Evolutionary conservation across 2,113 vertebrate genomes (phyloP), one percentile per base, ranked within the genome.

Genomic region (Austrofundulus limnaeus): DNA sequence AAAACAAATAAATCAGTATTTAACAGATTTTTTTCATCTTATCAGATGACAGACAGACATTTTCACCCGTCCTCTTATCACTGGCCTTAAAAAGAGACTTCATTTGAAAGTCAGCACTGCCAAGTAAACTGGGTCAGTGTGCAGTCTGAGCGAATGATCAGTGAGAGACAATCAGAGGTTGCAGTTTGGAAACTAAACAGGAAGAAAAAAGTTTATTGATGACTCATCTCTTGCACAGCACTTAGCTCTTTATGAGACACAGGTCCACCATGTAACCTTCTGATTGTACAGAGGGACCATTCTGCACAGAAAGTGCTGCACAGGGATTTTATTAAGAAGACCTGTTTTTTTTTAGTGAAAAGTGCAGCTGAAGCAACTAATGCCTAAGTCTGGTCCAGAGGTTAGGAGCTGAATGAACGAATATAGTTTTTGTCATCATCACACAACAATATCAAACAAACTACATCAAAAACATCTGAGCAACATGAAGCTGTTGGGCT

Each of bases 71-170:
- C 39, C 58, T 5, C 59, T 60, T 67, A 57, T 64, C 42, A 23
- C 9, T 57, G 53, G 69, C 56, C 50, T 63, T 16, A 11, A 31
- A 45, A 37, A n/a, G 8, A 21, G 6, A 16, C 2, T 45, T 47
- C 37, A 51, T 51, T 52, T 46, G 11, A 11, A 6, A 39, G 34
- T 17, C 25, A 2, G 21, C 2, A 37, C 24, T 41, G 14, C 20
- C 28, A 20, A 16, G 41, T 70, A 37, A 83, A 74, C 12, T 83
- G 45, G 61, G 66, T 77, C 69, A 70, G 12, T 11, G 16, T 24
- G 17, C 13, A 19, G 31, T 0, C 1, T 53, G 46, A 16, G 10
- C 1, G 10, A 17, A 21, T 53, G 45, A 50, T 61, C 3, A 58
- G 23, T 17, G 67, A 38, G 11, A 49, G 47, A 23, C 24, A 23